These are phyloP conservation scores for Gnathonemus echidnorhynchus DNA, from an alignment of 2,113 vertebrate genomes.

Conservation along the genomic window DNA sequence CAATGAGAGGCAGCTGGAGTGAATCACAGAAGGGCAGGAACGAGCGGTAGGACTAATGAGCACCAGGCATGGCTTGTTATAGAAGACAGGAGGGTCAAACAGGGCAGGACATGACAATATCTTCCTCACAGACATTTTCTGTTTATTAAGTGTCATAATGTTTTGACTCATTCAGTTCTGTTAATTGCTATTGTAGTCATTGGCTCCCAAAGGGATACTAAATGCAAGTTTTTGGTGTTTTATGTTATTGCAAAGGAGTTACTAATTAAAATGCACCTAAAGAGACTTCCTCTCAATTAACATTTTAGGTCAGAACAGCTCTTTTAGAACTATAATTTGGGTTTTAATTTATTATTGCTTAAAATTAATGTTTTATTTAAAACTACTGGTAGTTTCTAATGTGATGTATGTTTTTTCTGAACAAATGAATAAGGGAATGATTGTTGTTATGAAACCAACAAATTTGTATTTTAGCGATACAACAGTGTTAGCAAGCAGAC, in stretches of 20 bases:
- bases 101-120: not conserved
- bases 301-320: too few species aligned
- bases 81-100: too few species aligned
- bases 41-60: too few species aligned
- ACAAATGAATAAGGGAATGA: too few species aligned
- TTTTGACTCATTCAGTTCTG: not conserved
- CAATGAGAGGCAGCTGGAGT: too few species aligned
- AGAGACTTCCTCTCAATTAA: not conserved
- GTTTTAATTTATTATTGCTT: too few species aligned
- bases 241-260: not conserved
- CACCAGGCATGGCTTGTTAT: too few species aligned
- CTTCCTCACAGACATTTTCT: not conserved
- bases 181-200: not conserved
- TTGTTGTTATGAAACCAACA: too few species aligned
- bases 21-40: too few species aligned
- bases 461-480: not conserved
- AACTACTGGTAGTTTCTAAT: too few species aligned
- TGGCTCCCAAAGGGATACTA: not conserved
- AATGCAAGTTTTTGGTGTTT: not conserved
- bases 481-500: not conserved
- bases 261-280: not conserved
- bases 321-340: not conserved
- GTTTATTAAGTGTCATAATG: not conserved
- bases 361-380: too few species aligned
- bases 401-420: too few species aligned